Conservation (phyloP, 2,888 invertebrate genomes). For the Aromia moschata region DNA sequence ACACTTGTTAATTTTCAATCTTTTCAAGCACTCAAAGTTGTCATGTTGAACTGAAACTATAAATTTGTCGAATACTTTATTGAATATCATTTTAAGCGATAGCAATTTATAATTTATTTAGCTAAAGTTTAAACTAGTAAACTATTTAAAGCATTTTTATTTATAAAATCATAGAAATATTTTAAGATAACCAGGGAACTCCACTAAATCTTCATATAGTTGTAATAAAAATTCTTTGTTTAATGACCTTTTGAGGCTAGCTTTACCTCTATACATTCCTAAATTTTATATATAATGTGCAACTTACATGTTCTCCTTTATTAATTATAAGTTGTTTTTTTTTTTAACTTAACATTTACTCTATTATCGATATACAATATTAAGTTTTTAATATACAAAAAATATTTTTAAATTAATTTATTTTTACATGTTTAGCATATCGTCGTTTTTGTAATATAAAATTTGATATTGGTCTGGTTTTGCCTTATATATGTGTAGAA, state of each 20-base stretch:
- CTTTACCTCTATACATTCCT: slow-evolving; percentile 26
- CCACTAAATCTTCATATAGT: too few relatives aligned
- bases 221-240: neutral
- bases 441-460: slow-evolving; percentile 16
- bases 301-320: slow-evolving; percentile 17
- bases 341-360: slow-evolving; percentile 16
- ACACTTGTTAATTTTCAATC: too few relatives aligned
- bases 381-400: slow-evolving; percentile 11
- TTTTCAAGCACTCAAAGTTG: too few relatives aligned
- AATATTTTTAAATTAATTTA: slow-evolving; percentile 8
- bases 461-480: slow-evolving; percentile 24
- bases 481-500: slow-evolving; percentile 34
- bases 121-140: too few relatives aligned
- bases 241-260: slow-evolving; percentile 9
- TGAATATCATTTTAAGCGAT: too few relatives aligned
- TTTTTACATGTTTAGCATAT: slow-evolving; percentile 7
- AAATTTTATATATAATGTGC: slow-evolving; percentile 21
- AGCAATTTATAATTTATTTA: too few relatives aligned
- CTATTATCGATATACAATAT: slow-evolving; percentile 11
- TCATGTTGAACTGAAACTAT: too few relatives aligned
- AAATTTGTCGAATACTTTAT: too few relatives aligned
- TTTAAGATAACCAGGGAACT: too few relatives aligned
- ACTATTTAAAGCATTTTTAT: too few relatives aligned
- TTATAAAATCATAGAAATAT: too few relatives aligned
- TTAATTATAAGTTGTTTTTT: slow-evolving; percentile 20